Conservation (phyloP, 1,140 invertebrate genomes). For the Chrysopa pallens region DNA sequence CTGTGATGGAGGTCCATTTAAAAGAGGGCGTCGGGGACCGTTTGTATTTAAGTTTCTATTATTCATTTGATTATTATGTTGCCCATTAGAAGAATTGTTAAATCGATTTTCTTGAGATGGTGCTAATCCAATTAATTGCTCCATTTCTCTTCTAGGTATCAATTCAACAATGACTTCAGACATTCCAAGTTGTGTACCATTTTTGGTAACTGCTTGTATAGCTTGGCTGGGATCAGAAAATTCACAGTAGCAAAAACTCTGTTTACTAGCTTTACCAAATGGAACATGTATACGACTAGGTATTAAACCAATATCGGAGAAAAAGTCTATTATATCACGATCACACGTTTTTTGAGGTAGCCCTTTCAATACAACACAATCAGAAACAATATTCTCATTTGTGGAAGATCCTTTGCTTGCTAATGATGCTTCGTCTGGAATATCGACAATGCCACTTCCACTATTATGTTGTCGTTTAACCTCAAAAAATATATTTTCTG, state of each 20-base stretch:
- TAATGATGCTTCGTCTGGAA: conserved; percentile 6
- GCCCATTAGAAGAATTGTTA: conserved; percentile 15
- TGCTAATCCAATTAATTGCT: conserved; percentile 7
- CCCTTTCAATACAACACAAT: conserved; percentile 54
- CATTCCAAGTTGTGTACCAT: conserved; percentile 44
- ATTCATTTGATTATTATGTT: conserved; percentile 21
- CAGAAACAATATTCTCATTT: conserved; percentile 16
- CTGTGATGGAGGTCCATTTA: conserved; percentile 16
- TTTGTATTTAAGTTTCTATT: conserved; percentile 12
- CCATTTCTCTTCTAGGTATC: conserved; percentile 38
- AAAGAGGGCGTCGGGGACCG: conserved; percentile 15
- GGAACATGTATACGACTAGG: conserved; percentile 64
- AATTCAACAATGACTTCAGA: conserved; percentile 43
- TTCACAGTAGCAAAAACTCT: conserved; percentile 75
- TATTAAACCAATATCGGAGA: conserved; percentile 52
- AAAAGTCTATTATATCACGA: conserved; percentile 62
- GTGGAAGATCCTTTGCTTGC: conserved; percentile 15
- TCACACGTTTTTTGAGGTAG: conserved; percentile 56
- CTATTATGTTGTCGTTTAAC: conserved; percentile 26
- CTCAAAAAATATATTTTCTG: conserved; percentile 29
- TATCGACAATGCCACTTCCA: conserved; percentile 9
- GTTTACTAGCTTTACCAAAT: conserved; percentile 38
- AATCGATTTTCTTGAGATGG: conserved; percentile 2
- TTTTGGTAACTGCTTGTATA: conserved; percentile 44
- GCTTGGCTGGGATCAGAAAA: conserved; percentile 53